phyloP scores from a whole-genome alignment of 1,140 invertebrate species.

The Microplitis mediator region DNA sequence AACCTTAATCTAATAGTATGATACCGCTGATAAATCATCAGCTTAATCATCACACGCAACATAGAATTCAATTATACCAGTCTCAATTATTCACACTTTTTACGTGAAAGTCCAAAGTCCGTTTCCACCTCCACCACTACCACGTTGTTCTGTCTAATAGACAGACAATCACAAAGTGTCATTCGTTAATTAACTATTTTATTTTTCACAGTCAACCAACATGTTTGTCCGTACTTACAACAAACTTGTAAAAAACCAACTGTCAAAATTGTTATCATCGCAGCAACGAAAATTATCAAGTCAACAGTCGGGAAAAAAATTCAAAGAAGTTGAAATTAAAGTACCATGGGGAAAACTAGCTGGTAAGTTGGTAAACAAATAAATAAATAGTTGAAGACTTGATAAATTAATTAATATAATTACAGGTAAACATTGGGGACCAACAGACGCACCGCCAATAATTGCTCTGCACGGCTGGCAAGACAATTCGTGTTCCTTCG shows the following conservation, averaged over 20 bases:
- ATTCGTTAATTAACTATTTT: too few relatives aligned
- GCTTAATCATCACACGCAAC: too few relatives aligned
- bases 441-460: slow-evolving; percentile 67
- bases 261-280: neutral
- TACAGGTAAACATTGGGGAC: slow-evolving; percentile 71
- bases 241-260: neutral
- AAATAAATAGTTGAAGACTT: neutral
- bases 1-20: too few relatives aligned
- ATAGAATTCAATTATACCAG: too few relatives aligned
- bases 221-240: neutral
- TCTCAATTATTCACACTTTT: too few relatives aligned
- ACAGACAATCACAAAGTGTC: too few relatives aligned
- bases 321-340: slow-evolving; percentile 67
- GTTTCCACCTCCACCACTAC: too few relatives aligned
- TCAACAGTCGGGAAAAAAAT: neutral
- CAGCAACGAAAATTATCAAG: neutral
- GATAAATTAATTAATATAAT: slow-evolving; percentile 9
- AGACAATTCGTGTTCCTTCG: slow-evolving; percentile 77
- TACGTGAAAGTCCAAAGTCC: too few relatives aligned
- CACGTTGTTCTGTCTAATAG: too few relatives aligned
- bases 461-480: slow-evolving; percentile 77
- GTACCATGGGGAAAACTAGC: slow-evolving; percentile 72
- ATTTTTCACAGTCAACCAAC: neutral
- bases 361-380: slow-evolving; percentile 46
- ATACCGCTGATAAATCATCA: too few relatives aligned